phyloP scores from a whole-genome alignment of 2,888 invertebrate species.

The Archips crataeganus region DNA sequence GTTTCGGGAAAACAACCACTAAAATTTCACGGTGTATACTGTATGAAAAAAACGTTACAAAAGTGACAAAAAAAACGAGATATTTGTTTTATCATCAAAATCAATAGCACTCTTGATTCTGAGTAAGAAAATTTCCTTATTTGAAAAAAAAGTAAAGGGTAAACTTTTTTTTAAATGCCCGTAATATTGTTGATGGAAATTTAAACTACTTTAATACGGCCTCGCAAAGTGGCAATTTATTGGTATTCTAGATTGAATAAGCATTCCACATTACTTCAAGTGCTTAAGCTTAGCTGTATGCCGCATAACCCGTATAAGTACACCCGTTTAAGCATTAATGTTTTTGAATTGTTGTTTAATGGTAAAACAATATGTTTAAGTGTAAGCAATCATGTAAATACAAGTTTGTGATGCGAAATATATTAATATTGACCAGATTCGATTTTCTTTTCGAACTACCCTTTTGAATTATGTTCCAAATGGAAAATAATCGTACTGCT shows the following conservation, averaged over 20 bases:
- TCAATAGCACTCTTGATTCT: too few relatives aligned
- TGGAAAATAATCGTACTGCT: too few relatives aligned
- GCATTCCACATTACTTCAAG: constrained; percentile 69
- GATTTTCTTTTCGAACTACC: constrained; percentile 45
- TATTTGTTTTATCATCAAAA: too few relatives aligned
- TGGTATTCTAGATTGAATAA: constrained; percentile 58
- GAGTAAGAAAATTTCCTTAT: too few relatives aligned
- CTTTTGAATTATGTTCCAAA: too few relatives aligned
- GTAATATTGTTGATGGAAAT: background rate
- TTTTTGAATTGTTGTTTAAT: constrained; percentile 76
- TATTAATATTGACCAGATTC: constrained; percentile 69
- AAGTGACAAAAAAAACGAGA: too few relatives aligned
- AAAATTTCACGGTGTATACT: too few relatives aligned
- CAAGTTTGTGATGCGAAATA: constrained; percentile 81
- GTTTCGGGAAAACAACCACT: too few relatives aligned
- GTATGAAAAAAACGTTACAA: too few relatives aligned
- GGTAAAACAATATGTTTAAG: constrained; percentile 73
- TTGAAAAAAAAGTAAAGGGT: too few relatives aligned
- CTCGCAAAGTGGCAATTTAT: constrained; percentile 48
- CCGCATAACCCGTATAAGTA: constrained; percentile 72
- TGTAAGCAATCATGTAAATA: constrained; percentile 82
- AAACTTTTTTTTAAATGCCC: too few relatives aligned
- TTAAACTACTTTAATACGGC: constrained; percentile 45
- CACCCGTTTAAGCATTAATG: constrained; percentile 71
- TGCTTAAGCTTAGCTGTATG: constrained; percentile 56